phyloP scores from a whole-genome alignment of 2,113 vertebrate species.

The Casuarius casuarius region DNA sequence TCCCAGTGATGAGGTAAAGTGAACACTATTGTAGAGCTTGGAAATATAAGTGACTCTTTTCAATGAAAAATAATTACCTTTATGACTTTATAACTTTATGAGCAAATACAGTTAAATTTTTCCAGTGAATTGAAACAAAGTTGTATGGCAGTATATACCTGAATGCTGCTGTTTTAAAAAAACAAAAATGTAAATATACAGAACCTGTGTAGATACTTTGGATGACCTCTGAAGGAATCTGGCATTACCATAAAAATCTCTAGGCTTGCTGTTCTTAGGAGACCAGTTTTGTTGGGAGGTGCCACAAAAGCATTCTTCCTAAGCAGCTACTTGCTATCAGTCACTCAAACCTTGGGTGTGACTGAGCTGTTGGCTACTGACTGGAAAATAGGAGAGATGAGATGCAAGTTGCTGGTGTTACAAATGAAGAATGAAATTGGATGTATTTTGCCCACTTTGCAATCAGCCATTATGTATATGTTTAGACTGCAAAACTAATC shows the following conservation, averaged over 20 bases:
- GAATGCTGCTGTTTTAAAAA: background rate
- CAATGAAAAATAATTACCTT: background rate
- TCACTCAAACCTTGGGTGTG: background rate
- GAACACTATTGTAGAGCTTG: background rate
- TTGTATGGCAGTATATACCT: background rate
- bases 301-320: background rate
- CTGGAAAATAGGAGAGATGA: conserved; percentile 17
- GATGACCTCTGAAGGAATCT: conserved; percentile 12
- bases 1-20: background rate
- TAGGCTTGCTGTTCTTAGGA: background rate
- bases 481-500: conserved; percentile 60
- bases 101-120: background rate
- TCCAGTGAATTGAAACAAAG: background rate
- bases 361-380: background rate
- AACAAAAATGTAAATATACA: background rate
- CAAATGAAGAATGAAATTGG: conserved; percentile 53
- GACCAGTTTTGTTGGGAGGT: background rate
- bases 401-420: conserved; percentile 58
- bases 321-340: background rate
- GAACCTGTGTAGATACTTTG: background rate
- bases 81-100: background rate
- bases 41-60: background rate
- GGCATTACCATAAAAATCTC: background rate
- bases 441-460: conserved; percentile 61
- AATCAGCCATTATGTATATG: conserved; percentile 57